phyloP scores from a whole-genome alignment of 2,113 vertebrate species.

The Rostratula benghalensis region DNA sequence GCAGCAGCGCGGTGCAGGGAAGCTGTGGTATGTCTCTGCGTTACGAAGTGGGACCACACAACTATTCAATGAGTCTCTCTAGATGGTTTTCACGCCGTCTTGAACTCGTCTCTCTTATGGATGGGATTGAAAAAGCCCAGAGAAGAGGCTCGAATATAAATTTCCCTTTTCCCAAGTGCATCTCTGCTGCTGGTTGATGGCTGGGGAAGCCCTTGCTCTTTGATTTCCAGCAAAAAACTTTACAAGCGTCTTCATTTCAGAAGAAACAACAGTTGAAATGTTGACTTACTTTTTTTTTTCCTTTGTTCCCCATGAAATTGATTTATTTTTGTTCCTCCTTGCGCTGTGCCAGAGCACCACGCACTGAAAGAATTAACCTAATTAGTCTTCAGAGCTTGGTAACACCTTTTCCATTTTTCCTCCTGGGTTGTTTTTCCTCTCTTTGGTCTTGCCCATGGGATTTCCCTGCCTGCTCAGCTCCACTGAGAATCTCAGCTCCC shows the following conservation, averaged over 20 bases:
- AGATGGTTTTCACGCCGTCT: not conserved
- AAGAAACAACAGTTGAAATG: not conserved
- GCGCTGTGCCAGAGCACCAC: not conserved
- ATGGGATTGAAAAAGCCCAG: not conserved
- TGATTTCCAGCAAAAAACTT: not conserved
- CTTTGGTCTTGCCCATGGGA: not conserved
- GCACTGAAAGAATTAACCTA: not conserved
- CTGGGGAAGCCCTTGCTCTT: not conserved
- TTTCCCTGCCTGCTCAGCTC: not conserved
- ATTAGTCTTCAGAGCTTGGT: not conserved
- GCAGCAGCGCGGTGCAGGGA: not conserved
- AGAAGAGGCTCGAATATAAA: not conserved
- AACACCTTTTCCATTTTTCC: not conserved
- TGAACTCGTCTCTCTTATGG: not conserved
- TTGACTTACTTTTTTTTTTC: not conserved
- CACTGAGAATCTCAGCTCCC: not conserved
- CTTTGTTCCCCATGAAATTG: not conserved
- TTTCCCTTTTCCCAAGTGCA: not conserved
- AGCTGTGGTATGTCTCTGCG: not conserved
- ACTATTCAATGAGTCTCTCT: constrained; percentile 4
- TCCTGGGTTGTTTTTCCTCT: not conserved
- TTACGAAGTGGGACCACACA: constrained; percentile 22
- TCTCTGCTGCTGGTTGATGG: not conserved
- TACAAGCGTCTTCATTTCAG: not conserved
- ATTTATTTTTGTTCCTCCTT: not conserved